phyloP scores from a whole-genome alignment of 2,888 invertebrate species.

The Dermolepida albohirtum region DNA sequence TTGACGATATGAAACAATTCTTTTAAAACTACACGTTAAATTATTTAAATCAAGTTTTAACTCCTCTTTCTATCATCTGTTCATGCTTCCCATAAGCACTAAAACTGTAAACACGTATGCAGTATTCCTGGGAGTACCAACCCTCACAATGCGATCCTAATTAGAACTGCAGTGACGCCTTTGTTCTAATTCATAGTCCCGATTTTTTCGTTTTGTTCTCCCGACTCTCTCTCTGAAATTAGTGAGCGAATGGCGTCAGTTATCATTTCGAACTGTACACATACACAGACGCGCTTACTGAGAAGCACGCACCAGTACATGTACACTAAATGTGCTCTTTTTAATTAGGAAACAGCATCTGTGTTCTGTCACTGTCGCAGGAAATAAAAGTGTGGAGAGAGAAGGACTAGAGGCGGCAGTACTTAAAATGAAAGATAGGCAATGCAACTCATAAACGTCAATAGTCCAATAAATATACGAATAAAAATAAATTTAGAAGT shows the following conservation, averaged over 20 bases:
- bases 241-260: slow-evolving; percentile 53
- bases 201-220: slow-evolving; percentile 50
- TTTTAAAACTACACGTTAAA: too few relatives aligned
- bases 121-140: slow-evolving; percentile 31
- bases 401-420: slow-evolving; percentile 27
- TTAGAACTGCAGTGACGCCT: slow-evolving; percentile 48
- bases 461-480: slow-evolving; percentile 24
- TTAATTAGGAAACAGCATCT: slow-evolving; percentile 64
- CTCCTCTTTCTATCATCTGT: slow-evolving; percentile 6
- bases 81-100: slow-evolving; percentile 10
- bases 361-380: slow-evolving; percentile 59
- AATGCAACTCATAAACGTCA: slow-evolving; percentile 15
- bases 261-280: slow-evolving; percentile 46
- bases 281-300: slow-evolving; percentile 13
- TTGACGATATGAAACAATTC: too few relatives aligned
- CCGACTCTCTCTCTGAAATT: slow-evolving; percentile 48
- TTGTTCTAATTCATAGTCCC: slow-evolving; percentile 49
- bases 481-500: neutral
- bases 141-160: slow-evolving; percentile 50
- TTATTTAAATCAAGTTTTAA: neutral
- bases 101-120: slow-evolving; percentile 32
- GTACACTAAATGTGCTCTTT: slow-evolving; percentile 55
- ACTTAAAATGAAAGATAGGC: slow-evolving; percentile 15
- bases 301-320: slow-evolving; percentile 18
- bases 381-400: slow-evolving; percentile 45